Conservation (phyloP, 2,888 invertebrate genomes). For the Aleiodes leptofemur region DNA sequence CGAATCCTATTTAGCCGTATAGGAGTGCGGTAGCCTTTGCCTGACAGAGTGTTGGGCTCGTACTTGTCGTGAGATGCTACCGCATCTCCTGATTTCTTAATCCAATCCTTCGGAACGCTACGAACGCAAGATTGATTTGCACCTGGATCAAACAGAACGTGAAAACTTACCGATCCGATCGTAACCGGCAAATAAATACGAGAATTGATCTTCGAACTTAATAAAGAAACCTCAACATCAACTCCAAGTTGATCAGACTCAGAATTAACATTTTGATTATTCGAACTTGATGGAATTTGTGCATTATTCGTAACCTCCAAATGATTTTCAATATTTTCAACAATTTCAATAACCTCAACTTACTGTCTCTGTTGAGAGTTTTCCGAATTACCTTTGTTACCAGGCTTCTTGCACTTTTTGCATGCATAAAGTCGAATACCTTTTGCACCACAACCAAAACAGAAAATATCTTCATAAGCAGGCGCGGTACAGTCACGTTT, state of each 20-base stretch:
- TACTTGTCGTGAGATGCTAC: too few relatives aligned
- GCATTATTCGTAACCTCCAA: too few relatives aligned
- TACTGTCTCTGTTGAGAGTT: too few relatives aligned
- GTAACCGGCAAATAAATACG: neutral
- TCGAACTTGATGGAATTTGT: too few relatives aligned
- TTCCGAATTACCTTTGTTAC: neutral
- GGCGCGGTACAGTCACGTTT: neutral
- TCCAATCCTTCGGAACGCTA: conserved; percentile 1
- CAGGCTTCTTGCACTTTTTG: neutral
- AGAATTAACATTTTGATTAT: neutral
- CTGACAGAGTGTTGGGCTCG: too few relatives aligned
- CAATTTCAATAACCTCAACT: too few relatives aligned
- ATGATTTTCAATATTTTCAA: too few relatives aligned
- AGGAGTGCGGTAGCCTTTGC: too few relatives aligned
- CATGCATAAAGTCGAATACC: neutral
- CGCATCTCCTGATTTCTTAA: too few relatives aligned
- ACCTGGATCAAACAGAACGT: conserved; percentile 2
- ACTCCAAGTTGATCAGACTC: neutral
- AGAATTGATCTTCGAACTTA: neutral
- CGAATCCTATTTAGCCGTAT: too few relatives aligned
- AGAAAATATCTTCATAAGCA: neutral
- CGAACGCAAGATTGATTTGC: neutral
- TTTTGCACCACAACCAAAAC: conserved; percentile 4
- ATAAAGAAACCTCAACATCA: neutral
- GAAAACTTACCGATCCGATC: conserved; percentile 1